Evolutionary conservation across 1,140 invertebrate genomes (phyloP).

Genomic region (Drosophila sp.): DNA sequence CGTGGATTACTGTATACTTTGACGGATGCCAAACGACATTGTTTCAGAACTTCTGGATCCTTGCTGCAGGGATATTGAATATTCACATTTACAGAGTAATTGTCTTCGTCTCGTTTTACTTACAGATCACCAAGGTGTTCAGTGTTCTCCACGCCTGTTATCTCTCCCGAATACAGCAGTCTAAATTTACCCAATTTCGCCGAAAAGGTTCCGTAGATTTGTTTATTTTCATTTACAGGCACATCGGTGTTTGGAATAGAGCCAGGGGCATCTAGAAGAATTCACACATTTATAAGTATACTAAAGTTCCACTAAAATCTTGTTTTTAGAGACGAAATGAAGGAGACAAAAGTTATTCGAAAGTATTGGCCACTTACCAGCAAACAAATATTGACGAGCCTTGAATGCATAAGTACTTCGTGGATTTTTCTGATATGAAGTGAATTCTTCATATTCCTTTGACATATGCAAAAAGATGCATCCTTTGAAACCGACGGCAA

Average conservation of each 20-base stretch:
- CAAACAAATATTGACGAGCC: conserved; percentile 26
- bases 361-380: conserved; percentile 13
- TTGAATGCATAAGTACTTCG: conserved; percentile 12
- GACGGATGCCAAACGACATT: neutral
- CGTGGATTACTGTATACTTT: rapidly evolving
- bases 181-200: conserved; percentile 27
- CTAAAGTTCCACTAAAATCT: neutral
- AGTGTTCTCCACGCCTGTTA: conserved; percentile 28
- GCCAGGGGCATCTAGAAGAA: conserved; percentile 14
- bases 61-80: neutral
- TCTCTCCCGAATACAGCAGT: conserved; percentile 30
- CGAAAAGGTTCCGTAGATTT: conserved; percentile 26
- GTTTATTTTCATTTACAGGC: conserved; percentile 16
- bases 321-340: too few relatives aligned
- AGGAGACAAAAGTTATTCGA: neutral
- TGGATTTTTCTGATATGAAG: rapidly evolving
- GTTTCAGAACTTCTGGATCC: conserved; percentile 19
- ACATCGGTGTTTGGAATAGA: neutral
- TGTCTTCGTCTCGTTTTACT: neutral
- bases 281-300: too few relatives aligned
- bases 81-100: conserved; percentile 13
- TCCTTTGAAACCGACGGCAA: conserved; percentile 12
- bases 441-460: rapidly evolving
- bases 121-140: conserved; percentile 32
- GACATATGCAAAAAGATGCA: conserved; percentile 21